Evolutionary conservation across 2,797 vertebrate genomes (phyloP).

Genomic region (Leptatherina wallacei): DNA sequence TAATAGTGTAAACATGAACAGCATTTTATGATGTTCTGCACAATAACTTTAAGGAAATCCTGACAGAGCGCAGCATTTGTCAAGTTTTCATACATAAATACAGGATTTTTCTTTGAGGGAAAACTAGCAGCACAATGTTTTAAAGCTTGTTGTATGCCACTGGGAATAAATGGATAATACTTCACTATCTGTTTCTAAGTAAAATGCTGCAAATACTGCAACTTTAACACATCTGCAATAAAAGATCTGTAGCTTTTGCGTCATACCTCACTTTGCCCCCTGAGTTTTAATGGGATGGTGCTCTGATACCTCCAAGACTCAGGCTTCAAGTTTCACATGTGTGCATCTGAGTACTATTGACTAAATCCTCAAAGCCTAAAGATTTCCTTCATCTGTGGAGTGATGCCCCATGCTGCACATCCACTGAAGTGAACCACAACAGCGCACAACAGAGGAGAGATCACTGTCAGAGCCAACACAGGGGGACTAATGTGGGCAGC

Average conservation of each 20-base stretch:
- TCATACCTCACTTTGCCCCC: not conserved
- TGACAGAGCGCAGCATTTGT: too few relatives aligned
- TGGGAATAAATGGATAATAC: too few relatives aligned
- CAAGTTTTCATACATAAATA: too few relatives aligned
- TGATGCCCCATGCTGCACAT: conserved; percentile 37
- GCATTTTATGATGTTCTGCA: too few relatives aligned
- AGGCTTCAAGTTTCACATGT: conserved; percentile 9
- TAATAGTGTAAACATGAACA: not conserved
- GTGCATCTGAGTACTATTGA: conserved; percentile 24
- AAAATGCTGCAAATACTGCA: not conserved
- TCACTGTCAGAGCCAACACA: conserved; percentile 36
- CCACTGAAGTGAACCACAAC: conserved; percentile 38
- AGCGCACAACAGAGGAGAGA: conserved; percentile 26
- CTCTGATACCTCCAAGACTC: not conserved
- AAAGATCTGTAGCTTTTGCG: not conserved
- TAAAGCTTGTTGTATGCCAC: too few relatives aligned
- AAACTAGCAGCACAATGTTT: too few relatives aligned
- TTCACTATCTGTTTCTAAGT: too few relatives aligned
- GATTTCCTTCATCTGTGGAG: conserved; percentile 35
- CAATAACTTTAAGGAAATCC: too few relatives aligned
- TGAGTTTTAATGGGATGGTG: not conserved
- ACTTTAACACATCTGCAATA: not conserved
- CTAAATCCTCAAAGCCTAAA: conserved; percentile 30
- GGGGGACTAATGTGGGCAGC: conserved; percentile 58
- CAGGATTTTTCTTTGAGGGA: too few relatives aligned